Base-by-base conservation (phyloP, 2,113 vertebrate genomes). In the Cardinalis cardinalis region DNA sequence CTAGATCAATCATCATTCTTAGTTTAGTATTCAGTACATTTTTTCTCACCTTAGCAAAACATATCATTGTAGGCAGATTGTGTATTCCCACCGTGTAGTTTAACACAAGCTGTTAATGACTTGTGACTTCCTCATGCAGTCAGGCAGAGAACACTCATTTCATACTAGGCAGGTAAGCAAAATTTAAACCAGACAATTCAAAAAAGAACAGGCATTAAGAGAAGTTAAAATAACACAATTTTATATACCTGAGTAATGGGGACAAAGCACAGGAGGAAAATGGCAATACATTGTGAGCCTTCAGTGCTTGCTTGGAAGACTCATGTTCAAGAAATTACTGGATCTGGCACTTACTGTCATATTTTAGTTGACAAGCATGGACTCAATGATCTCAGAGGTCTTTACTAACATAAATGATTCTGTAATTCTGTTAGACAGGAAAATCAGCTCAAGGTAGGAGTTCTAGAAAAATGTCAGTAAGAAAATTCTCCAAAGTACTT, bases 121-220 rank as follows among this genome's bases (percentile, higher is more conserved):
- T 97, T 97, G 96, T 95, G 94, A 97, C 88, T 96, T 97, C 96
- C 95, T 96, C 86, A 93, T 88, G 80, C 84, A 96, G 72, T 94
- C 89, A 89, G 56, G 88, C 91, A 91, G 89, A 92, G 73, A 86
- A 80, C 82, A 74, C 83, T 95, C 84, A 79, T 92, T 92, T 76
- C 74, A 40, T 75, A 51, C 49, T 48, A 84, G 87, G 78, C 84
- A 97, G 92, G 92, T 97, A 97, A 95, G 92, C 89, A 95, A 96
- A 97, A 97, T 92, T 96, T 73, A 91, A 97, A 96, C 78, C 94
- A 97, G 92, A 96, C 94, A 55, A 76, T 78, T 96, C 76, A 48
- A 87, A 95, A 95, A 89, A 89, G 84, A 84, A 91, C 2, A 7
- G 9, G 29, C 38, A 61, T 29, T 90, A 20, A 89, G 63, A 94